These are phyloP conservation scores for Cyprinus carpio DNA, from an alignment of 2,113 vertebrate genomes.

Conservation along the genomic window DNA sequence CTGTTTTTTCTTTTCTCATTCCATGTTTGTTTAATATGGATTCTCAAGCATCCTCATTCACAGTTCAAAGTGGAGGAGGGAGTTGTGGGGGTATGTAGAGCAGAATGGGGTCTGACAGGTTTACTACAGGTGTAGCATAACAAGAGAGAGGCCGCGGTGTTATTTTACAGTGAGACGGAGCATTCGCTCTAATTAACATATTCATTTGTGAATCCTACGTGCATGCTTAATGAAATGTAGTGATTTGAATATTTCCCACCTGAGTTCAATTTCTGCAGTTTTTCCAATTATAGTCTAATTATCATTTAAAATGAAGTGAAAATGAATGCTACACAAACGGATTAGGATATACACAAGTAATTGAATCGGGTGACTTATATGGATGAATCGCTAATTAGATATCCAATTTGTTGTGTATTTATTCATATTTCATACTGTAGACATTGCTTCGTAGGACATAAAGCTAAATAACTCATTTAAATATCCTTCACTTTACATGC, in stretches of 20 bases:
- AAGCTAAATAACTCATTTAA: constrained; percentile 1
- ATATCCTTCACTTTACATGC: constrained; percentile 19
- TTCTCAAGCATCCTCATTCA: background rate
- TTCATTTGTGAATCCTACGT: constrained; percentile 57
- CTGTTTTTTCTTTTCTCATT: background rate
- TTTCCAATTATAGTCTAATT: constrained; percentile 69
- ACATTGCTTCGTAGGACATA: background rate
- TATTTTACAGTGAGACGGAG: constrained; percentile 55
- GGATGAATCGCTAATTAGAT: constrained; percentile 62
- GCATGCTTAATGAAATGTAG: constrained; percentile 51
- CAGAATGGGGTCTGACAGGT: constrained; percentile 32
- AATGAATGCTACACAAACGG: constrained; percentile 59
- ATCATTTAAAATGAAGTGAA: constrained; percentile 64
- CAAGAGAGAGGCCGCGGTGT: constrained; percentile 37
- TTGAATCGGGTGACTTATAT: constrained; percentile 63
- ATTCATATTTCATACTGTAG: constrained; percentile 39
- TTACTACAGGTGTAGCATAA: constrained; percentile 28
- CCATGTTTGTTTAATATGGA: constrained; percentile 2
- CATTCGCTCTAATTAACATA: constrained; percentile 53
- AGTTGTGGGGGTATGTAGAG: background rate
- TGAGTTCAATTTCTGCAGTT: constrained; percentile 67
- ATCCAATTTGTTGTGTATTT: constrained; percentile 51
- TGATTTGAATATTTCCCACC: constrained; percentile 70
- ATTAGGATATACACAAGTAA: constrained; percentile 64
- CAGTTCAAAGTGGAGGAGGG: background rate